These are phyloP conservation scores for Cepaea nemoralis DNA, from an alignment of 1,140 invertebrate genomes.

Conservation along the genomic window DNA sequence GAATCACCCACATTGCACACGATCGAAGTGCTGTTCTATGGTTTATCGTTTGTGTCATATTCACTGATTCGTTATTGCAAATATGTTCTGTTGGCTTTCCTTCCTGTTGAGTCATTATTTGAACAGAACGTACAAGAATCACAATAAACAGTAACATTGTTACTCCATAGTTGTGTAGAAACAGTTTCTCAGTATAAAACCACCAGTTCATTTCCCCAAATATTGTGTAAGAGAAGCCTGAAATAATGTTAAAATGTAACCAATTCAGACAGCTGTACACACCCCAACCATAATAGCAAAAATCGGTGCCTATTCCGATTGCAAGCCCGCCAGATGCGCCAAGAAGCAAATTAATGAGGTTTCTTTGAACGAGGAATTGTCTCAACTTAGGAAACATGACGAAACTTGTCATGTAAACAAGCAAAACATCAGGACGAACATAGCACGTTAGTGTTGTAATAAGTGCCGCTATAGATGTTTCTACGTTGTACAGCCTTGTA, in stretches of 20 bases:
- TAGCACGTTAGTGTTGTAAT: not conserved
- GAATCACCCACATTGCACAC: constrained; percentile 31
- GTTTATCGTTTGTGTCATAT: too few species aligned
- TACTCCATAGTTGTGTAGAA: constrained; percentile 32
- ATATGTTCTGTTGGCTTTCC: too few species aligned
- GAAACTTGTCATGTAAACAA: not conserved
- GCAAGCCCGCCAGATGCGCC: constrained; percentile 30
- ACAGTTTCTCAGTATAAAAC: constrained; percentile 20
- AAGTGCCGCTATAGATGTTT: not conserved
- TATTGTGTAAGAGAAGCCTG: constrained; percentile 51
- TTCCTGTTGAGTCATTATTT: too few species aligned
- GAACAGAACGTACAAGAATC: too few species aligned
- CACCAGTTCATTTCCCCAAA: constrained; percentile 45
- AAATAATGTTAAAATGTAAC: constrained; percentile 60
- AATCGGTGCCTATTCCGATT: constrained; percentile 56
- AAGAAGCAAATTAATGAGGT: not conserved
- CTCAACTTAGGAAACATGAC: not conserved
- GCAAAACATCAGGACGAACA: constrained; percentile 4
- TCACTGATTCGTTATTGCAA: too few species aligned
- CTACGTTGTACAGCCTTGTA: not conserved
- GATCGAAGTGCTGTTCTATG: too few species aligned
- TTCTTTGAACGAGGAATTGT: not conserved
- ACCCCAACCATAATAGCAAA: constrained; percentile 51
- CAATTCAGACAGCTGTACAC: constrained; percentile 62
- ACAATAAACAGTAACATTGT: not conserved